A percentile compares a stretch with the other conserved stretches of the same genome.
Conservation (phyloP, 92 coral and sea anemone species). For the Pocillopora meandrina region DNA sequence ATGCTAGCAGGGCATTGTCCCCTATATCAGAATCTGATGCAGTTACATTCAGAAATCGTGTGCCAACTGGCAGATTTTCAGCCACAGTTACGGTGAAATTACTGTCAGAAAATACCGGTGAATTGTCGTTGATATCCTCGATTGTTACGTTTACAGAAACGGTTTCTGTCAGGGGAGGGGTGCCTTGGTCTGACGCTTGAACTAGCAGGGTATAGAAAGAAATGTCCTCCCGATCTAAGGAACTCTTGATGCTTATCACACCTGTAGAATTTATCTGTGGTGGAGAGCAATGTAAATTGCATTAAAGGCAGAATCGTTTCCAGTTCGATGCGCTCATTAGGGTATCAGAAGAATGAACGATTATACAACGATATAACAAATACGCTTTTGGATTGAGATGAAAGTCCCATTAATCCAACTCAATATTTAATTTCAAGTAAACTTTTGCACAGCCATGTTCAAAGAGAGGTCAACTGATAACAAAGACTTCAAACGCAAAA, state of each 20-base stretch:
- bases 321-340: too few relatives aligned
- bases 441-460: too few relatives aligned
- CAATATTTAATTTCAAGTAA: too few relatives aligned
- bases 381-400: too few relatives aligned
- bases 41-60: conserved; percentile 45
- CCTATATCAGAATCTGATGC: conserved; percentile 62
- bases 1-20: conserved; percentile 52
- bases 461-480: too few relatives aligned
- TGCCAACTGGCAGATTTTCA: conserved; percentile 49
- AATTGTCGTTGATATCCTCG: conserved; percentile 62
- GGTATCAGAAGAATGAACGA: too few relatives aligned
- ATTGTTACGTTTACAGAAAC: conserved; percentile 61
- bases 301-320: too few relatives aligned
- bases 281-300: background rate
- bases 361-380: too few relatives aligned
- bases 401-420: too few relatives aligned
- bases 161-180: conserved; percentile 60
- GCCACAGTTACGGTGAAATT: conserved; percentile 48
- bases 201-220: conserved; percentile 43
- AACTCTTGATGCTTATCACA: conserved; percentile 55
- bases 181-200: conserved; percentile 62
- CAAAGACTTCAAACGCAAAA: too few relatives aligned
- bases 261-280: conserved; percentile 39
- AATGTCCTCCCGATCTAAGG: conserved; percentile 66
- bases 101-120: conserved; percentile 47